These are phyloP conservation scores for Aratinga solstitialis DNA, from an alignment of 2,797 vertebrate species.

Conservation along the genomic window DNA sequence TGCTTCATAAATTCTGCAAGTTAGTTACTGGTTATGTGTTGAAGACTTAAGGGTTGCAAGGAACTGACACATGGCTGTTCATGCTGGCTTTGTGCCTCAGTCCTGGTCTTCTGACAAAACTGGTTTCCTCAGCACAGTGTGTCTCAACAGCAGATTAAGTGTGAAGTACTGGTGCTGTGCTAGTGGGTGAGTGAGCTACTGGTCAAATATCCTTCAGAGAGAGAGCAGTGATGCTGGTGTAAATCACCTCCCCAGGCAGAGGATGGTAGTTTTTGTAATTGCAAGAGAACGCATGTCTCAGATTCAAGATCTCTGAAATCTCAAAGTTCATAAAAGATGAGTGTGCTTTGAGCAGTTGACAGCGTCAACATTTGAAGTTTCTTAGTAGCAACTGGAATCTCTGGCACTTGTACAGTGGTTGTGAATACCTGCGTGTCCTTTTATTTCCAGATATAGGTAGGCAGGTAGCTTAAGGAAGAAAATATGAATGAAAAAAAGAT, in stretches of 20 bases:
- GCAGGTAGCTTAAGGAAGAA: neutral
- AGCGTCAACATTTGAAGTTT: neutral
- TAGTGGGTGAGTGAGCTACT: neutral
- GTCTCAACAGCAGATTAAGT: neutral
- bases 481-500: neutral
- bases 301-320: neutral
- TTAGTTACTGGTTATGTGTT: neutral
- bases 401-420: neutral
- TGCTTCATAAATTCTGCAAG: neutral
- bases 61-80: neutral
- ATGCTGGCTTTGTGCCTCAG: neutral
- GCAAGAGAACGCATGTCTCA: accelerated
- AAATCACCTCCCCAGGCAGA: accelerated
- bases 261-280: neutral
- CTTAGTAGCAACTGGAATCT: neutral
- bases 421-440: neutral
- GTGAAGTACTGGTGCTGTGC: neutral
- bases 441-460: neutral
- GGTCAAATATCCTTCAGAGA: neutral
- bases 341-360: neutral
- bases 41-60: neutral
- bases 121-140: neutral
- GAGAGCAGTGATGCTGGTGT: neutral
- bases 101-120: neutral
- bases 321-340: neutral